A percentile compares a stretch with the other conserved stretches of the same genome.
These are phyloP conservation scores for Pogonognathellus flavescens DNA, from an alignment of 1,140 invertebrate genomes.

Conservation along the genomic window DNA sequence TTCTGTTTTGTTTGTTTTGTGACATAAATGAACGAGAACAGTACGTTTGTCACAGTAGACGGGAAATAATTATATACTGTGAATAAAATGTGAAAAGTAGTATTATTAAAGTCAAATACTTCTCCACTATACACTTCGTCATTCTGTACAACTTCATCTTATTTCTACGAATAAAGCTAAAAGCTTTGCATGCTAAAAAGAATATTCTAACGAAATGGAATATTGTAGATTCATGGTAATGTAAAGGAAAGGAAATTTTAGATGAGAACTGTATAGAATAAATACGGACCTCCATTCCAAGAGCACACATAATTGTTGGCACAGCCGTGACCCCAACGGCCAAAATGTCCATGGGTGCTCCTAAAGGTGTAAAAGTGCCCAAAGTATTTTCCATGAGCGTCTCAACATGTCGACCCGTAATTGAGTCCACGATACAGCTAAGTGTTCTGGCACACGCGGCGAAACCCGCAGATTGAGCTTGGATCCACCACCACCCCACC, in stretches of 20 bases:
- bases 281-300: conserved; percentile 76
- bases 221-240: background rate
- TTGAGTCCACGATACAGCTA: conserved; percentile 64
- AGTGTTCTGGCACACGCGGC: conserved; percentile 62
- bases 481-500: conserved; percentile 60
- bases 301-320: conserved; percentile 79
- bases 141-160: too few relatives aligned
- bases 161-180: too few relatives aligned
- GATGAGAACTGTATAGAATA: too few relatives aligned
- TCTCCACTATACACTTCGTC: too few relatives aligned
- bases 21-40: conserved; percentile 18
- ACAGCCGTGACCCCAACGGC: conserved; percentile 78
- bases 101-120: too few relatives aligned
- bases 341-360: conserved; percentile 79
- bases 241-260: too few relatives aligned
- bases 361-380: conserved; percentile 68
- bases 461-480: conserved; percentile 62
- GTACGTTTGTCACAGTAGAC: conserved; percentile 26
- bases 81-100: background rate
- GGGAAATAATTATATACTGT: conserved; percentile 3
- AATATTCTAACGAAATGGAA: background rate
- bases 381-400: conserved; percentile 62
- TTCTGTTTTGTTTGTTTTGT: conserved; percentile 31
- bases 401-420: conserved; percentile 64
- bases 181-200: too few relatives aligned